Percentiles rank a stretch among this genome's conserved stretches.
Evolutionary conservation across 2,113 vertebrate species (phyloP).

Genomic region (Salvelinus sp.): DNA sequence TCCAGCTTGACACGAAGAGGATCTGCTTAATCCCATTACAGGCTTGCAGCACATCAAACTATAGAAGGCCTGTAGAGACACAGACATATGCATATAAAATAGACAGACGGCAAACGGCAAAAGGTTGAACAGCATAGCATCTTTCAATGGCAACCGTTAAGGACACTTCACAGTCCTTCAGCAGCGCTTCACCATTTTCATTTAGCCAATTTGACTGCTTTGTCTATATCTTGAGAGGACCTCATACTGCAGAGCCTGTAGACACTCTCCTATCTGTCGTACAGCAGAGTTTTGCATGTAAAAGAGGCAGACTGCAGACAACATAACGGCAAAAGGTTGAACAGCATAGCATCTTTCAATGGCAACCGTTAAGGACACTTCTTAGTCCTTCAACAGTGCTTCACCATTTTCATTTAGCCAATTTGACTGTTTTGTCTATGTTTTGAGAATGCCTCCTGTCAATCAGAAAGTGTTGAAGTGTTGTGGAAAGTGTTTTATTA

Average conservation of each 20-base stretch:
- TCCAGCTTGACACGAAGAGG: slow-evolving; percentile 69
- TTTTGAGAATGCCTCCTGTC: too few relatives aligned
- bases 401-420: background rate
- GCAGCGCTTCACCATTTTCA: background rate
- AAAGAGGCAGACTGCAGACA: slow-evolving; percentile 45
- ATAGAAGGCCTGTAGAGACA: slow-evolving; percentile 56
- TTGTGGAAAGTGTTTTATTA: too few relatives aligned
- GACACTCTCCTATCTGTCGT: slow-evolving; percentile 22
- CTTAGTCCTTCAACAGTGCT: too few relatives aligned
- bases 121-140: slow-evolving; percentile 50
- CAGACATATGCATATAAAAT: slow-evolving; percentile 41
- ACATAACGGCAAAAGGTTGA: slow-evolving; percentile 43
- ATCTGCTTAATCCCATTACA: slow-evolving; percentile 77
- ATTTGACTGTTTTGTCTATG: background rate
- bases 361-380: background rate
- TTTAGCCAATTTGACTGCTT: background rate
- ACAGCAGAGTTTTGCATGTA: slow-evolving; percentile 52
- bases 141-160: slow-evolving; percentile 34
- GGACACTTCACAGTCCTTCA: background rate
- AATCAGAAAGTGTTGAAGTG: too few relatives aligned
- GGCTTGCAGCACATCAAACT: slow-evolving; percentile 67
- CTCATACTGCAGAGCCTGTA: background rate
- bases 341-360: slow-evolving; percentile 53
- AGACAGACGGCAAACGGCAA: slow-evolving; percentile 53
- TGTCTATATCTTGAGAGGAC: background rate